These are phyloP conservation scores for Sakesphorus luctuosus DNA, from an alignment of 2,113 vertebrate species.

Conservation along the genomic window DNA sequence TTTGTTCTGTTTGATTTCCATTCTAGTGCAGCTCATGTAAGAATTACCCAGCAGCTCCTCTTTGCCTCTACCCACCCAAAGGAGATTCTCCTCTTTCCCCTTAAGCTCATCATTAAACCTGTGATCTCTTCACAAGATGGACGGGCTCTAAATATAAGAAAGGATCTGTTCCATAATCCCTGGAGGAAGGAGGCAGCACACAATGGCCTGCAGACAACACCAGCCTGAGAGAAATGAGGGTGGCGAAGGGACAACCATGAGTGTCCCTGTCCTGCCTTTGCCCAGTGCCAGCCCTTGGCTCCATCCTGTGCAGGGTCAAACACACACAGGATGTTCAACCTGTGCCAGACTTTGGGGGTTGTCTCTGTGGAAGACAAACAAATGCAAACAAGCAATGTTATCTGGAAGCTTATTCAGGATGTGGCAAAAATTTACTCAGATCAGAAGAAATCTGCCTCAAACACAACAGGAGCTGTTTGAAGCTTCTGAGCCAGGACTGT, in stretches of 20 bases:
- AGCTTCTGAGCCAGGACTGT: not conserved
- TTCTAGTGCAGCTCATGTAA: not conserved
- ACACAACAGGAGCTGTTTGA: not conserved
- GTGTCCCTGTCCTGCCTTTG: not conserved
- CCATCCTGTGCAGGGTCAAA: not conserved
- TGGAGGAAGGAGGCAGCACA: not conserved
- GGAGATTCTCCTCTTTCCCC: not conserved
- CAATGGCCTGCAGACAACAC: not conserved
- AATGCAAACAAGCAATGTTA: not conserved
- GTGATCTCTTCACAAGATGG: slow-evolving; percentile 35
- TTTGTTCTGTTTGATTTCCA: not conserved
- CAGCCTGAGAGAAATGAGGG: not conserved
- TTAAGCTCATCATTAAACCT: slow-evolving; percentile 42
- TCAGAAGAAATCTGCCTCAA: not conserved
- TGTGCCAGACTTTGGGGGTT: not conserved
- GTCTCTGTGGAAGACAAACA: not conserved
- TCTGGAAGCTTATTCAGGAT: not conserved
- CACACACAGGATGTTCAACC: not conserved
- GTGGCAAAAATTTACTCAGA: not conserved
- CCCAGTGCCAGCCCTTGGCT: not conserved
- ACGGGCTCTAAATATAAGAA: slow-evolving; percentile 39
- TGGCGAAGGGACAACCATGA: not conserved
- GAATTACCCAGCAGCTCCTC: not conserved
- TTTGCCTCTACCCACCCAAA: not conserved
- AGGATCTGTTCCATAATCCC: not conserved